Evolutionary conservation across 2,888 invertebrate species (phyloP), one percentile per base, ranked within the genome.

Genomic region (Campoplex nolae): DNA sequence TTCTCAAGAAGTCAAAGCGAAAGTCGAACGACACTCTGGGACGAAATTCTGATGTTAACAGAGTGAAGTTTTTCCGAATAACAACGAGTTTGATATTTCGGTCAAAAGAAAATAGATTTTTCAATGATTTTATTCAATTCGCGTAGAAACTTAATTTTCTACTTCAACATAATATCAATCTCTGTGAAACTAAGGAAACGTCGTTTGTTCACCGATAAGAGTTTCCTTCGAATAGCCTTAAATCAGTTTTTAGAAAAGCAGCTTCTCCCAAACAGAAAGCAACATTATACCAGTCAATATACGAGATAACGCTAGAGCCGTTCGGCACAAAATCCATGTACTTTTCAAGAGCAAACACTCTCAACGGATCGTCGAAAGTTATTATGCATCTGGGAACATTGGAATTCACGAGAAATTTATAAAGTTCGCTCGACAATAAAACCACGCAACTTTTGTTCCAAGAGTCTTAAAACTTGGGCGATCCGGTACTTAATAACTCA

Each of bases 401-500:
- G 73, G 35, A 48, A 80, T 73, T 62, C 62, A 51, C 71, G 71
- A 80, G 73, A 62, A 80, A 71, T 80, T 73, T 73, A 23, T 9
- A 48, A 80, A 71, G 23, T 73, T 80, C 35, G 62, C 23, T 73
- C 28, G 56, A 42, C 73, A 80, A 80, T 80, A 73, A 80, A 73
- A 62, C 35, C 51, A 48, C 9, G 71, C 48, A 80, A 80, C 80
- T 80, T 80, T 73, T 35, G 48, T 73, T 80, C 71, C 13, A 73
- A 48, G 48, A 80, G 73, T 28, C 71, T 80, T 45, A 58, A 79
- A 79, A 79, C 42, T 79, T 79, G 51, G 23, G 28, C 18, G 48
- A 71, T 56, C 56, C 32, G n/a, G 58, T 51, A 16, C 62, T 73
- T 51, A 71, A 73, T 73, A 71, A 62, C 62, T 80, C 35, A 38